Evolutionary conservation across 2,888 invertebrate genomes (phyloP), one percentile per base, ranked within the genome.

Genomic region (Rhagonycha fulva): DNA sequence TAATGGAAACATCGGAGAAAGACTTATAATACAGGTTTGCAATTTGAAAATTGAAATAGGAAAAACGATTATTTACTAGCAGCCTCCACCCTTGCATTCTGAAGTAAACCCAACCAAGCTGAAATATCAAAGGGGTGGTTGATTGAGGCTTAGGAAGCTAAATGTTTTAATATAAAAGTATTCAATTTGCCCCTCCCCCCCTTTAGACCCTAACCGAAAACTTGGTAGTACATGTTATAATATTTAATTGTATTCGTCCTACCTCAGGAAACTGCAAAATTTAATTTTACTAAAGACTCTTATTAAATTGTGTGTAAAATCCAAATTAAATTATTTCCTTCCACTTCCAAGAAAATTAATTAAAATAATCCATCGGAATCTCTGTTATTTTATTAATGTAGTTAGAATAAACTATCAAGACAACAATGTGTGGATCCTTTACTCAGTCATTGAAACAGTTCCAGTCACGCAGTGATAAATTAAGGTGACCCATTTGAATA

Each of bases 401-500:
- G 63, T 24, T 10, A 26, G 60, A 68, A 61, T 67, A 71, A 62
- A 70, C 67, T 68, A 66, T 70, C 66, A 74, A 61, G 75, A 28
- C 61, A n/a, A 68, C 28, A 68, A 72, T 68, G 72, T 68, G 68
- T 74, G 74, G 74, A 62, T 75, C 71, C 75, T 68, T 71, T 75
- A 68, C 62, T 32, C 69, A 70, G 47, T 61, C 76, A 61, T 19
- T 72, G 70, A 76, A 76, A 76, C 72, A 72, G 72, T 76, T 70
- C 60, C 63, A 70, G 70, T 63, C 62, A 70, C 62, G 68, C 30
- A 68, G 63, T 76, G 75, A 76, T 76, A 68, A 73, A 76, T 76
- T 73, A 73, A 76, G 75, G 75, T 72, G 71, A 71, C 67, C 66
- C 71, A 68, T 75, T 75, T 71, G 75, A 75, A 75, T 75, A 71